These are phyloP conservation scores for Neoascia interrupta DNA, from an alignment of 2,888 invertebrate genomes.

Conservation along the genomic window DNA sequence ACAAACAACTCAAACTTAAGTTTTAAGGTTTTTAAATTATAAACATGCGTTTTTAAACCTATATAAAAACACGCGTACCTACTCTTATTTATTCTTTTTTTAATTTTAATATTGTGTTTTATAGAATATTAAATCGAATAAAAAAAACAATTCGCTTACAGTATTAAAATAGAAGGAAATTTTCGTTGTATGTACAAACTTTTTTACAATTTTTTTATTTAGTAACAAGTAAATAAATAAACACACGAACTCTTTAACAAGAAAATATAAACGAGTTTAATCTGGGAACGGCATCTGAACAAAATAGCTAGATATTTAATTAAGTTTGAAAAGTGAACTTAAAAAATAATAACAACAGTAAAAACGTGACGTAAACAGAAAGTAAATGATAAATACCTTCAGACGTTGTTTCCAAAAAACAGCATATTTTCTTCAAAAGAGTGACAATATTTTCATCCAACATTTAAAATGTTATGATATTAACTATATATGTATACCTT, in stretches of 20 bases:
- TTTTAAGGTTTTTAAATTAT: slow-evolving; percentile 27
- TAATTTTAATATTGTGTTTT: slow-evolving; percentile 22
- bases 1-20: slow-evolving; percentile 42
- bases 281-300: slow-evolving; percentile 40
- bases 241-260: not conserved
- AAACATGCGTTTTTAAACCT: too few relatives aligned
- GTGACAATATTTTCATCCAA: slow-evolving; percentile 31
- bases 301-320: too few relatives aligned
- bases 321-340: too few relatives aligned
- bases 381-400: too few relatives aligned
- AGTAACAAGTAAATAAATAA: slow-evolving; percentile 15
- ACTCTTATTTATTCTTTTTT: slow-evolving; percentile 54
- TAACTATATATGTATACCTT: slow-evolving; percentile 1
- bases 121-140: slow-evolving; percentile 56
- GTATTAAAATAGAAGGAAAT: slow-evolving; percentile 53
- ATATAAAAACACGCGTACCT: slow-evolving; percentile 12
- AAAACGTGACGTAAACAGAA: too few relatives aligned
- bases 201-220: slow-evolving; percentile 30
- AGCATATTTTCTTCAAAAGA: too few relatives aligned
- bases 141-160: slow-evolving; percentile 52
- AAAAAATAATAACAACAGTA: too few relatives aligned
- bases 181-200: too few relatives aligned
- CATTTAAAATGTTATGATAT: slow-evolving; percentile 49
- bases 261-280: slow-evolving; percentile 1
- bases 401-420: too few relatives aligned